These are phyloP conservation scores for Chrysoperla carnea DNA, from an alignment of 1,140 invertebrate species.

Conservation along the genomic window DNA sequence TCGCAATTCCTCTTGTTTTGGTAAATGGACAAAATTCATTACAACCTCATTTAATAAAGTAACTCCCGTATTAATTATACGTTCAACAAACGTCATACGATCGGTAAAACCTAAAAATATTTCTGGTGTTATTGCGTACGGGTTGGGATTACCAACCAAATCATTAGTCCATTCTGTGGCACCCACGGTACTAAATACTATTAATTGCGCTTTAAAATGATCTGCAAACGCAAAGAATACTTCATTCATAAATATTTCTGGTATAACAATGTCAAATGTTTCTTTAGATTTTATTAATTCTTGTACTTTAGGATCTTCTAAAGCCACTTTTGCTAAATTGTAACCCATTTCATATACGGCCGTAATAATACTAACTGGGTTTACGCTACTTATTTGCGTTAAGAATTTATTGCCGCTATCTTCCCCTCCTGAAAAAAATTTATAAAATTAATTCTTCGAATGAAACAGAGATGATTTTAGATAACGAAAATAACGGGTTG, in stretches of 20 bases:
- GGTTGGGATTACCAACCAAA: constrained; percentile 15
- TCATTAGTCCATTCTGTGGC: not conserved
- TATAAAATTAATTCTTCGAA: too few species aligned
- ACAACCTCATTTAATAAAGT: constrained; percentile 2
- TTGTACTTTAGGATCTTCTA: not conserved
- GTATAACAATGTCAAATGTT: not conserved
- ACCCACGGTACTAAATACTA: not conserved
- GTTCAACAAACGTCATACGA: constrained; percentile 22
- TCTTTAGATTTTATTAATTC: not conserved
- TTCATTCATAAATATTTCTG: not conserved
- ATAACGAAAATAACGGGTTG: too few species aligned
- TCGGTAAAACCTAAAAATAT: constrained; percentile 11
- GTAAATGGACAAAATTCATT: constrained; percentile 8
- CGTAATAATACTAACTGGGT: too few species aligned
- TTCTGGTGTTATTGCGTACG: constrained; percentile 14
- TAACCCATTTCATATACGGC: not conserved
- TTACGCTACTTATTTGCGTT: too few species aligned
- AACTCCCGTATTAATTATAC: constrained; percentile 9
- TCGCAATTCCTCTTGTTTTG: constrained; percentile 11
- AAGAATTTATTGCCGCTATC: too few species aligned
- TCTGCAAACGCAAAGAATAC: not conserved
- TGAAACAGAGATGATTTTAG: too few species aligned
- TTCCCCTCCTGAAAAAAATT: too few species aligned
- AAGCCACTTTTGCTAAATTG: not conserved
- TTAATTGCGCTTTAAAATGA: not conserved